Evolutionary conservation across 2,113 vertebrate genomes (phyloP), one percentile per base, ranked within the genome.

Genomic region (Pluvialis apricaria): DNA sequence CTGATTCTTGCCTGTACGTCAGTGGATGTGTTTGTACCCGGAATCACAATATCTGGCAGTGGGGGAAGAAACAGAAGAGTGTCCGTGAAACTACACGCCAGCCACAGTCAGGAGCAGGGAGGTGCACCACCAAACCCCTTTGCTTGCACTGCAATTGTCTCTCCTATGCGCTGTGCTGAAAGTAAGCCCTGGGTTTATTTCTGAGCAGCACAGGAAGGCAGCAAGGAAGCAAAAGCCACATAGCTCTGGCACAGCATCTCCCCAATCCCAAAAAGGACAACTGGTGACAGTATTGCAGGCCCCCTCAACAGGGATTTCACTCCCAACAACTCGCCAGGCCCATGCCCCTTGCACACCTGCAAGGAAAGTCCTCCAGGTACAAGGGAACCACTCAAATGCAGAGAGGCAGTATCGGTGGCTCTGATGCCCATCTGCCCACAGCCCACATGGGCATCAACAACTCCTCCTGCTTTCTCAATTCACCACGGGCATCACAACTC

Each of bases 1-100:
- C 98, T 99, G 86, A 99, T 99, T 88, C 99, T 98, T 69, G 99
- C 99, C 97, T 99, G 99, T 49, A 99, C 99, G 75, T 99, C 99
- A 32, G 99, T 99, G 79, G 99, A 98, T 92, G 99, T 99, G 95
- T 99, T 99, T 66, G 99, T 98, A 97, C 99, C 99, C n/a, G 99
- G 99, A 98, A 99, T 99, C 83, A 99, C 99, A 84, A 99, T 99
- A 98, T 99, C 99, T 99, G 97, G 71, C 44, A 82, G 75, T 60
- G 86, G 71, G 11, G 36, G 90, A 88, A 97, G 51, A 98, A 82
- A 97, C 21, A 91, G 38, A 86, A 79, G 17, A 88, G 21, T 19
- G 13, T 28, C 9, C 1, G 3, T 96, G 92, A 96, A 96, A 86
- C 72, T 55, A 51, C 52, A 49, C 0, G 4, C 18, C 19, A 77